Percentiles rank a stretch among this genome's conserved stretches.
phyloP scores from a whole-genome alignment of 2,113 vertebrate genomes.

The Tychaedon coryphoeus region DNA sequence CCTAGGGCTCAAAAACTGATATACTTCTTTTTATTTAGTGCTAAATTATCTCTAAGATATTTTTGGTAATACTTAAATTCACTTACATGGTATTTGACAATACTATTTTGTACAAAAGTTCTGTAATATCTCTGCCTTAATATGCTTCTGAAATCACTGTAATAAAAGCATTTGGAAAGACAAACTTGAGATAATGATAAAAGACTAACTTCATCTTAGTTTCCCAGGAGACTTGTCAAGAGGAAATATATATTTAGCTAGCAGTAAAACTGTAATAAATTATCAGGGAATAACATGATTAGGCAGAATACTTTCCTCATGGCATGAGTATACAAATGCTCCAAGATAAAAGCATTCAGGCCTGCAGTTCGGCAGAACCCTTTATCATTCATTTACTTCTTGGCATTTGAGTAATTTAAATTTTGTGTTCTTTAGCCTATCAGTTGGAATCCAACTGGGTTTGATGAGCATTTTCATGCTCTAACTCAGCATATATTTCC shows the following conservation, averaged over 20 bases:
- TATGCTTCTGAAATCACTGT: conserved; percentile 25
- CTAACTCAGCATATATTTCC: not conserved
- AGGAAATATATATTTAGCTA: not conserved
- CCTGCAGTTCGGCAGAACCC: not conserved
- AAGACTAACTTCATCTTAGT: not conserved
- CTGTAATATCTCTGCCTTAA: conserved; percentile 1
- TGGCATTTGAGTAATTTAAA: not conserved
- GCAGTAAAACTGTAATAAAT: not conserved
- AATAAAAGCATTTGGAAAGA: conserved; percentile 35
- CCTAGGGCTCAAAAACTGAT: conserved; percentile 64
- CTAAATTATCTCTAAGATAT: conserved; percentile 59
- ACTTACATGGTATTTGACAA: conserved; percentile 39
- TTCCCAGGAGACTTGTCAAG: not conserved
- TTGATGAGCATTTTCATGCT: not conserved
- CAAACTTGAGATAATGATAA: conserved; percentile 23
- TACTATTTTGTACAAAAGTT: conserved; percentile 8
- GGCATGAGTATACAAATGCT: not conserved
- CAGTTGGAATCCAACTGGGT: not conserved
- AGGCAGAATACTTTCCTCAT: conserved; percentile 8
- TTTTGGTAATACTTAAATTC: conserved; percentile 58
- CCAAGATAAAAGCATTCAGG: not conserved
- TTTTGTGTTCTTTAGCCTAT: not conserved
- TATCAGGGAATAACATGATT: not conserved
- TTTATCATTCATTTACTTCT: not conserved
- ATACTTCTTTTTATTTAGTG: conserved; percentile 67